Evolutionary conservation across 2,113 vertebrate species (phyloP), one percentile per base, ranked within the genome.

Genomic region (Lophochroa leadbeateri): DNA sequence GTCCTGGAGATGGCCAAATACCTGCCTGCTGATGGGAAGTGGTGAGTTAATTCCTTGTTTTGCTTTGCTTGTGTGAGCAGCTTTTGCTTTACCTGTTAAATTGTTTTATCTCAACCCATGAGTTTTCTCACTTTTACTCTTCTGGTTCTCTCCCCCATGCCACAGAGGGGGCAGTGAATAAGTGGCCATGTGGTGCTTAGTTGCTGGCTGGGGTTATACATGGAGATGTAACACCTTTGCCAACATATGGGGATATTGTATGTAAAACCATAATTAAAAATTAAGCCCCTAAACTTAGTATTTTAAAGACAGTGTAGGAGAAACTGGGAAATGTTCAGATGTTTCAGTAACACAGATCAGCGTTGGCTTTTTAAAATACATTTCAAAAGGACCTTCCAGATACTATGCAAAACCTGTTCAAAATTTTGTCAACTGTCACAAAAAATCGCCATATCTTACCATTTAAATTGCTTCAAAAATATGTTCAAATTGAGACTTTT

Each of bases 401-500:
- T 10, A 55, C 52, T 41, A 53, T 15, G 25, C 63, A 93, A 88
- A 93, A 86, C 37, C 86, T 88, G 68, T 77, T 93, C 72, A 84
- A 93, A 94, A 35, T 79, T 83, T 75, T 68, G 70, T 78, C 83
- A 94, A 86, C 81, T 44, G 27, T 94, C 88, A 96, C 0, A 0
- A 95, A 81, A 74, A 79, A 11, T 61, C 37, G 50, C 63, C 52
- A 33, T 68, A 68, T 78, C 98, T 98, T 97, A 99, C 99, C 99
- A 99, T 96, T 97, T 99, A 95, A 99, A 99, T 80, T 99, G 99
- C 98, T 99, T 99, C 85, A 99, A 98, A 97, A 99, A 99, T 97
- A 99, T 99, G 97, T 99, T 99, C 97, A 99, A 94, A 97, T 99
- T 99, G 95, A 99, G 96, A 97, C 98, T 99, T 97, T 99, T 99